Evolutionary conservation across 2,113 vertebrate genomes (phyloP).

Genomic region (Psettodes erumei): DNA sequence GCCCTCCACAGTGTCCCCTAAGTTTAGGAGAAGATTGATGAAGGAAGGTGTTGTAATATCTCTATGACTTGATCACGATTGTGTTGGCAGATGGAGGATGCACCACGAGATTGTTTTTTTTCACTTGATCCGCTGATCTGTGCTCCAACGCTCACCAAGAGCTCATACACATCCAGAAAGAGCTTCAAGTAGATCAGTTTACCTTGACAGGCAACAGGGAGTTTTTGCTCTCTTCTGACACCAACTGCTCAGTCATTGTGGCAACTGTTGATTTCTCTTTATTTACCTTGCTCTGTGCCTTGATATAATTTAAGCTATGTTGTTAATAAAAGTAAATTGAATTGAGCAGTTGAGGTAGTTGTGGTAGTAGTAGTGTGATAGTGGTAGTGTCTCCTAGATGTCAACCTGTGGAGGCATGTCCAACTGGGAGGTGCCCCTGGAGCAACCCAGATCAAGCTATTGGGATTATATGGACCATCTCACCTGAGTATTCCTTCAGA

Average conservation of each 20-base stretch:
- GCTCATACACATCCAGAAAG: background rate
- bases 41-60: background rate
- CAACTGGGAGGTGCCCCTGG: background rate
- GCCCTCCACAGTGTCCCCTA: background rate
- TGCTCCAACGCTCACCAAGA: background rate
- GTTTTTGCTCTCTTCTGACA: too few relatives aligned
- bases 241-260: too few relatives aligned
- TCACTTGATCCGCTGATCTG: background rate
- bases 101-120: background rate
- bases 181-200: background rate
- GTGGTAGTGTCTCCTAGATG: constrained; percentile 5
- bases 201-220: background rate
- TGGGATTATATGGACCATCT: background rate
- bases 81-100: background rate
- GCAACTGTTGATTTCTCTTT: too few relatives aligned
- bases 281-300: too few relatives aligned
- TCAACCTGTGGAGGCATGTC: background rate
- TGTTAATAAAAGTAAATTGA: too few relatives aligned
- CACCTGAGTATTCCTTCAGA: background rate
- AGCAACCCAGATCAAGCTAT: background rate
- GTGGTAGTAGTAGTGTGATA: too few relatives aligned
- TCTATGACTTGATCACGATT: background rate
- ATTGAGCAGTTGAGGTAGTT: background rate
- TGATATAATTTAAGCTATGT: too few relatives aligned
- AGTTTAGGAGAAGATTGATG: background rate